Base-by-base conservation (phyloP, 2,888 invertebrate genomes). In the Lasioglossum morio region DNA sequence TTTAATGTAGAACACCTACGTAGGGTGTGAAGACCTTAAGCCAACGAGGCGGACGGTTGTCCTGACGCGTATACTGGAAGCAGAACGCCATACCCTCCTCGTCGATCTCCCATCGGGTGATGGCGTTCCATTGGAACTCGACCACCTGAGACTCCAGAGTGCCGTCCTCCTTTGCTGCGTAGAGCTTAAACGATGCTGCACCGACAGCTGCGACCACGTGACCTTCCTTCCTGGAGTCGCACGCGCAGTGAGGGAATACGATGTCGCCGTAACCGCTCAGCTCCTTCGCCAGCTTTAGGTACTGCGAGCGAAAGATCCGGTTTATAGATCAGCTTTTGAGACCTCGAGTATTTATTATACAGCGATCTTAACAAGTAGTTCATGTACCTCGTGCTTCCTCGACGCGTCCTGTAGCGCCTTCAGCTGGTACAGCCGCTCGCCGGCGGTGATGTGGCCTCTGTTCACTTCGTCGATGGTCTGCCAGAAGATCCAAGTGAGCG, bases 381-480 rank as follows among this genome's bases (percentile, higher is more conserved):
- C 19, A 23, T 91, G 85, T 93, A 97, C 97, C 96, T 98, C 98
- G 82, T 97, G 95, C 87, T 98, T 98, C 92, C 99, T 97, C 84
- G 97, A 97, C 92, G 98, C 97, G 94, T 99, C 98, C 95, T 99
- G 99, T 81, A 99, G 96, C 53, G 99, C 99, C 96, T 99, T 99
- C 87, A 99, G 96, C 95, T 99, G 99, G 96, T 99, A 99, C 34
- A 99, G 96, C 72, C 99, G 97, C 91, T 99, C 98, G 78, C 98
- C 98, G 23, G 99, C 98, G 87, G 97, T 97, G 92, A 99, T 98
- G 94, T 98, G 98, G 84, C 99, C 99, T 92, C 98, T 97, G 96
- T 99, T 99, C 84, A 99, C 99, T 95, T 99, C 99, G 94, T 99
- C 99, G 19, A 99, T 98, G 0, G 99, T 98, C 97, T 99, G 98